Base-by-base conservation (phyloP, 1,140 invertebrate species). In the Frieseomelitta varia region DNA sequence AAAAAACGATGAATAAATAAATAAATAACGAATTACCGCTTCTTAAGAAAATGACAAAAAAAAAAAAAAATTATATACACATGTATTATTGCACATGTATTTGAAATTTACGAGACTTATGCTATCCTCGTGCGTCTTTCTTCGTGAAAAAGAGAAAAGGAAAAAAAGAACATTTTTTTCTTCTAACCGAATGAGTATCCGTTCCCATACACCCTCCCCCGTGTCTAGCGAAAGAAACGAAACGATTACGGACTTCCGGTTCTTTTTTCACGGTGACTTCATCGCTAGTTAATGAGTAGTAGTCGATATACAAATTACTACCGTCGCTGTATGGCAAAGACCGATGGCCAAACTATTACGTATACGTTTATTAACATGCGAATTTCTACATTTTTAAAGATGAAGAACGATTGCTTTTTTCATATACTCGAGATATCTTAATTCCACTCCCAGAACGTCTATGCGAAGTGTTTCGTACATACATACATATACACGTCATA, bases 391-490 rank as follows among this genome's bases (percentile, higher is more conserved):
- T 63, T 84, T 87, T 85, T 84, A 72, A 71, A 39, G 8, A 47
- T 47, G 39, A 47, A 47, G 39, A 82, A 75, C 17, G 30, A 73
- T 80, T 67, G 24, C 24, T 87, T 71, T 83, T 61, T 78, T 61
- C 63, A 53, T 68, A 63, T 55, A 75, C 39, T 82, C n/a, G n/a
- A 10, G 17, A 82, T 67, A 51, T 81, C n/a, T 88, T 51, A 21
- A 88, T 78, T 76, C 47, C 76, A 81, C 68, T 88, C 77, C 58
- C 83, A 85, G 78, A 84, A 65, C 75, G 82, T 89, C 69, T 89
- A 79, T 63, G 56, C 81, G 72, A 81, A 58, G 79, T 87, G 76
- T 90, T 90, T 90, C 82, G 88, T 90, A 89, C 88, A 89, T 90
- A 87, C 88, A 76, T 87, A 85, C 79, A 61, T n/a, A 76, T 34